Percentiles rank a stretch among this genome's conserved stretches.
Conservation (phyloP, 1,140 invertebrate genomes). For the Philotrypesis tridentata region DNA sequence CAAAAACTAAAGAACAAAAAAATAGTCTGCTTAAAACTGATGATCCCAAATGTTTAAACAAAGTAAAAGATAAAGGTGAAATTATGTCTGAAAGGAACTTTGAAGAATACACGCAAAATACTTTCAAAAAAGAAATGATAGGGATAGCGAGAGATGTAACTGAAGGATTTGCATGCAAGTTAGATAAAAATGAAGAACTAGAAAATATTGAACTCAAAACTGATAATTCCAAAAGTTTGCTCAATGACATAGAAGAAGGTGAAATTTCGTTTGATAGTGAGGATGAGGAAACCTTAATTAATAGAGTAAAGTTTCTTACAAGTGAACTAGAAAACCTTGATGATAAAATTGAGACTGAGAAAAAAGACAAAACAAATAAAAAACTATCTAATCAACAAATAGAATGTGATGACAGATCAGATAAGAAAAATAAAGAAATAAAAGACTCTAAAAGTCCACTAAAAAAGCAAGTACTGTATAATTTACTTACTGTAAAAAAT, state of each 20-base stretch:
- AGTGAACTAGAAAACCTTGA: not conserved
- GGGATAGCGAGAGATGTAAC: no score
- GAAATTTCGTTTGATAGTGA: constrained; percentile 36
- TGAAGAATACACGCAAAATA: no score
- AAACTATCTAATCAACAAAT: not conserved
- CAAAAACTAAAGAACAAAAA: not conserved
- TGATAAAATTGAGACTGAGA: constrained; percentile 14
- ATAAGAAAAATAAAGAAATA: not conserved
- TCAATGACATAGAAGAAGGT: constrained; percentile 38
- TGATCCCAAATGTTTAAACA: not conserved
- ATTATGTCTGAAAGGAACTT: no score
- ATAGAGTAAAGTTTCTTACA: not conserved
- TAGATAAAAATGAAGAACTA: not conserved
- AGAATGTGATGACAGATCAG: not conserved
- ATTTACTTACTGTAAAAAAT: not conserved
- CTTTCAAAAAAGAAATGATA: no score
- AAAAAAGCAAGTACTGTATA: not conserved
- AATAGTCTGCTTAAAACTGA: not conserved
- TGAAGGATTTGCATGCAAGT: no score
- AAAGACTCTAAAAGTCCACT: not conserved
- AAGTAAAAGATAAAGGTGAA: constrained; percentile 43
- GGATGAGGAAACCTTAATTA: not conserved
- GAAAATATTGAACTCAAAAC: not conserved
- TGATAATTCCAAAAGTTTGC: not conserved
- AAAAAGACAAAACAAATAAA: not conserved